A percentile compares a stretch with the other conserved stretches of the same genome.
These are phyloP conservation scores for Platichthys flesus DNA, from an alignment of 2,113 vertebrate species.

Conservation along the genomic window DNA sequence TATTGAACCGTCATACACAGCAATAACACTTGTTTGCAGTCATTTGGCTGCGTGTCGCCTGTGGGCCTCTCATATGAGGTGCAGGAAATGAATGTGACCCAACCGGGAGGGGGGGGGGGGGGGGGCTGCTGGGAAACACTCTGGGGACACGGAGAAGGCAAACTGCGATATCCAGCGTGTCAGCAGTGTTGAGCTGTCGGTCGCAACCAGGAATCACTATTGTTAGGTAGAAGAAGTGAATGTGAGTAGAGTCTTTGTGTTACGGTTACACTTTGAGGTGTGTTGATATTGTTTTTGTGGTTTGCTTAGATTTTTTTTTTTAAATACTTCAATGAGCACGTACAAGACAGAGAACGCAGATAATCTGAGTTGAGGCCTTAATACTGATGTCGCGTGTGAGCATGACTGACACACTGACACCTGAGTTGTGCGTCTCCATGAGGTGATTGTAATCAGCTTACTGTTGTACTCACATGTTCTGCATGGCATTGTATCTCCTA, in stretches of 20 bases:
- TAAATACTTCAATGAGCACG: not conserved
- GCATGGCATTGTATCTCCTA: conserved; percentile 36
- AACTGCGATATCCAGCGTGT: conserved; percentile 30
- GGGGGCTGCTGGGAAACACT: conserved; percentile 38
- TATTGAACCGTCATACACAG: conserved; percentile 49
- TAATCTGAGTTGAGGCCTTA: conserved; percentile 31
- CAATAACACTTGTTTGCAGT: conserved; percentile 55
- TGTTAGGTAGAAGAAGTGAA: not conserved
- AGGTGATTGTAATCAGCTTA: conserved; percentile 67
- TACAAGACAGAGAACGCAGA: not conserved
- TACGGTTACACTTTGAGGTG: not conserved
- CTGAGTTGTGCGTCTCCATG: conserved; percentile 56
- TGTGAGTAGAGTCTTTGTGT: conserved; percentile 6
- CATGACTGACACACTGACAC: conserved; percentile 57
- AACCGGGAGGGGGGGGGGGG: conserved; percentile 44
- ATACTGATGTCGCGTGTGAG: conserved; percentile 26
- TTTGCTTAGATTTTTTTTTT: not conserved
- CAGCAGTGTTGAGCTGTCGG: conserved; percentile 38
- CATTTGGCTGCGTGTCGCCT: conserved; percentile 43
- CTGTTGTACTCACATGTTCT: conserved; percentile 25
- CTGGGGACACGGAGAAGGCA: conserved; percentile 21
- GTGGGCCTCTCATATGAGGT: conserved; percentile 29
- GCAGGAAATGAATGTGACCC: conserved; percentile 68
- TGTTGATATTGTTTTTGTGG: not conserved
- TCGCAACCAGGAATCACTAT: conserved; percentile 8